These are phyloP conservation scores for Anoplius nigerrimus DNA, from an alignment of 2,888 invertebrate genomes.

Conservation along the genomic window DNA sequence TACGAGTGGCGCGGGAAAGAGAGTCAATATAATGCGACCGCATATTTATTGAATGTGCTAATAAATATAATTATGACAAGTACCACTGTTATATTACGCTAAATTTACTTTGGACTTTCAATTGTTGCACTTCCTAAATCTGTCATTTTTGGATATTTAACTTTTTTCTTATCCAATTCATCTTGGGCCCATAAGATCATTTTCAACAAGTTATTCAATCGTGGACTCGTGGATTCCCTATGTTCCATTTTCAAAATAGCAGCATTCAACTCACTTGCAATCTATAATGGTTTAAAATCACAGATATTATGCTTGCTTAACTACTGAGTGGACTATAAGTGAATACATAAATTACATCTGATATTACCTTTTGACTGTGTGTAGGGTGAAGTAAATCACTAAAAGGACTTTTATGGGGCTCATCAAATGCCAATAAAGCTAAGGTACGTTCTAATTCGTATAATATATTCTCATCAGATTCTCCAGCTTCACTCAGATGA, in stretches of 20 bases:
- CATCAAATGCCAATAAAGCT: conserved; percentile 96
- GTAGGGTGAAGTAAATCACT: conserved; percentile 94
- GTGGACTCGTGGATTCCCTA: conserved; percentile 92
- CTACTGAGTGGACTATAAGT: background rate
- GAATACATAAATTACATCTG: background rate
- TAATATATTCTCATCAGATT: conserved; percentile 82
- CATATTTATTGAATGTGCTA: conserved; percentile 29
- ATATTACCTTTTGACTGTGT: conserved; percentile 90
- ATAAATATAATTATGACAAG: conserved; percentile 44
- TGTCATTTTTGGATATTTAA: conserved; percentile 97
- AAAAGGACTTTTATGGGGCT: conserved; percentile 96
- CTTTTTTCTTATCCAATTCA: conserved; percentile 94
- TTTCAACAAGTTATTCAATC: conserved; percentile 92
- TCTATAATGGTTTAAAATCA: conserved; percentile 76
- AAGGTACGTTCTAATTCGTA: conserved; percentile 94
- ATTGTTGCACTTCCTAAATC: conserved; percentile 91
- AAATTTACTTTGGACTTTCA: conserved; percentile 81
- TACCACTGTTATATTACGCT: background rate
- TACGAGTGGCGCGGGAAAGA: too few relatives aligned
- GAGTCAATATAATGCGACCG: conserved; percentile 35
- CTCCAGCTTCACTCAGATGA: conserved; percentile 92
- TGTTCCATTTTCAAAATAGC: conserved; percentile 97
- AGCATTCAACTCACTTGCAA: conserved; percentile 97
- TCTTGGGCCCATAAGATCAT: conserved; percentile 97
- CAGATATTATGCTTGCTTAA: background rate